Evolutionary conservation across 2,888 invertebrate species (phyloP).

Genomic region (Eupithecia subumbrata): DNA sequence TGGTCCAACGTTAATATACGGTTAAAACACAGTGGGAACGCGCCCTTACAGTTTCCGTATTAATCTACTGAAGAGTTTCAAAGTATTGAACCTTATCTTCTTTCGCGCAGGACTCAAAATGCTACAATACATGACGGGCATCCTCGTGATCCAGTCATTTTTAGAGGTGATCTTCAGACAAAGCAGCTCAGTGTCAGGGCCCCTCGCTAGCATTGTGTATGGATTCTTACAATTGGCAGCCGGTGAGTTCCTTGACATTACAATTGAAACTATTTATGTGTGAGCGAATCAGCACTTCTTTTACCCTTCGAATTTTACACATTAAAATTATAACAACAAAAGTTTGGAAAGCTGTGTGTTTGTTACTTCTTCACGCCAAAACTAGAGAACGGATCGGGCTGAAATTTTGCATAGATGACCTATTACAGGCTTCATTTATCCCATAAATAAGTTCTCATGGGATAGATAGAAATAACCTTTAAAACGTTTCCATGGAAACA

Average conservation of each 20-base stretch:
- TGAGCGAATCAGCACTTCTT: neutral
- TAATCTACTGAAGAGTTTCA: neutral
- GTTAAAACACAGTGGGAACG: too few relatives aligned
- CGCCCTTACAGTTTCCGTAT: neutral
- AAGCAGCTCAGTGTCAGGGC: slow-evolving; percentile 80
- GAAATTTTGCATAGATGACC: too few relatives aligned
- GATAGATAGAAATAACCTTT: too few relatives aligned
- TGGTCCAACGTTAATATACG: too few relatives aligned
- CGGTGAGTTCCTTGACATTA: slow-evolving; percentile 58
- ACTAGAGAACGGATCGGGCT: too few relatives aligned
- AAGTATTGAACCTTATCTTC: neutral
- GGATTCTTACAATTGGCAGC: slow-evolving; percentile 84
- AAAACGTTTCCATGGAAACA: too few relatives aligned
- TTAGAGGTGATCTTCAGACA: slow-evolving; percentile 84
- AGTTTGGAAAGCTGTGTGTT: too few relatives aligned
- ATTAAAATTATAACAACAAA: too few relatives aligned
- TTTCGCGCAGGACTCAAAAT: slow-evolving; percentile 77
- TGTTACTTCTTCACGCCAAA: too few relatives aligned
- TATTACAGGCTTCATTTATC: too few relatives aligned
- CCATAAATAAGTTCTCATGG: too few relatives aligned
- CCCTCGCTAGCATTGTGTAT: slow-evolving; percentile 83
- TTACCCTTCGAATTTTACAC: neutral
- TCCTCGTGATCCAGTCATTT: slow-evolving; percentile 84
- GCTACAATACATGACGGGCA: slow-evolving; percentile 85
- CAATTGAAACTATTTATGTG: slow-evolving; percentile 8